Percentiles rank a stretch among this genome's conserved stretches.
Evolutionary conservation across 2,797 vertebrate genomes (phyloP).

Genomic region (Mus minutoides): DNA sequence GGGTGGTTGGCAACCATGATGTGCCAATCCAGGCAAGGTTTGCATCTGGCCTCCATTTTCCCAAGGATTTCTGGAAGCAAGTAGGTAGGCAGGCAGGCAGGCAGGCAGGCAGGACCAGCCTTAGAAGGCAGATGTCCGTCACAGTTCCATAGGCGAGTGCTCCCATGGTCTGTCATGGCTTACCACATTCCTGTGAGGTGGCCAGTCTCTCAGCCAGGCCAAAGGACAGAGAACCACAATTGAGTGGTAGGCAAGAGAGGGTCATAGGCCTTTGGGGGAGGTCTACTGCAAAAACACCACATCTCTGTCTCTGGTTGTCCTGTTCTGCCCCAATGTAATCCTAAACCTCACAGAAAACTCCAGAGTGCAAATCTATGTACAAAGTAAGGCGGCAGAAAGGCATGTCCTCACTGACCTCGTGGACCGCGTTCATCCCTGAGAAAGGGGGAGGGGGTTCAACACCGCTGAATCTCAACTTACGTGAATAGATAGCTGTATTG

Average conservation of each 20-base stretch:
- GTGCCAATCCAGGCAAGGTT: background rate
- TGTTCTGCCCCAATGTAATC: conserved; percentile 81
- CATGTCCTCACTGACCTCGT: conserved; percentile 91
- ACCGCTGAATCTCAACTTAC: conserved; percentile 90
- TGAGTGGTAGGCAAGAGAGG: background rate
- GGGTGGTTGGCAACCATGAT: background rate
- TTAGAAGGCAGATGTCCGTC: background rate
- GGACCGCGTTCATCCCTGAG: conserved; percentile 99
- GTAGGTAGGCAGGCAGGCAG: background rate
- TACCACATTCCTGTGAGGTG: conserved; percentile 80
- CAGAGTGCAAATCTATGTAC: conserved; percentile 93
- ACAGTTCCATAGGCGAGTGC: background rate
- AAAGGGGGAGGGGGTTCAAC: conserved; percentile 88
- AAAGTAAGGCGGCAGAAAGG: conserved; percentile 93
- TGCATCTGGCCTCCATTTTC: background rate
- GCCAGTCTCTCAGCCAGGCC: background rate
- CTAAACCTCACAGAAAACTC: conserved; percentile 83
- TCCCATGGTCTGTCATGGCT: conserved; percentile 59
- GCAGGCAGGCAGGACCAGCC: background rate
- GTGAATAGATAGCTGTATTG: conserved; percentile 93
- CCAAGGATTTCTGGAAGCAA: background rate
- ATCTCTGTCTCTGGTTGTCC: background rate
- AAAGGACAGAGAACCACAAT: background rate
- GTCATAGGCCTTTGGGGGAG: background rate
- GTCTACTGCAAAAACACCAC: background rate